A percentile compares a stretch with the other conserved stretches of the same genome.
Evolutionary conservation across 2,888 invertebrate genomes (phyloP).

Genomic region (Agrochola lota): DNA sequence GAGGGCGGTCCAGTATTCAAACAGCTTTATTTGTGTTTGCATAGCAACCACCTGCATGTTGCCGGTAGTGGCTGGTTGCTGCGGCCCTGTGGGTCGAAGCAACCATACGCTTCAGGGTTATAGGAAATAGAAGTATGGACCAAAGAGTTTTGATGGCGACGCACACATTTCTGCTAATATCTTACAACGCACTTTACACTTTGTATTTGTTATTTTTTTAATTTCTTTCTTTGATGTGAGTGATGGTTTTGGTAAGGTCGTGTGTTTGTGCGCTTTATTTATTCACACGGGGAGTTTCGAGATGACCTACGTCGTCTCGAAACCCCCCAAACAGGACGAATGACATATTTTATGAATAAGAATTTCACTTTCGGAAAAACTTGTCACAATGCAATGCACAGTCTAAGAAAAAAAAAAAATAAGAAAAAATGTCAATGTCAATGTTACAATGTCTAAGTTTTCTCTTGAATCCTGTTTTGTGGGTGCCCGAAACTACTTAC

Average conservation of each 20-base stretch:
- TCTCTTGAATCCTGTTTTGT: background rate
- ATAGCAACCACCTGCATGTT: slow-evolving; percentile 78
- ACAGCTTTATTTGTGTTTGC: slow-evolving; percentile 78
- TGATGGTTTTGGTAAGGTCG: background rate
- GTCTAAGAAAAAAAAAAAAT: too few species aligned
- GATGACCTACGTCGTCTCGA: background rate
- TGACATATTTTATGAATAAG: background rate
- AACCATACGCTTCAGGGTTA: slow-evolving; percentile 13
- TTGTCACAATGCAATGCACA: background rate
- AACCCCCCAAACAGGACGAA: background rate
- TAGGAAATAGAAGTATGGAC: background rate
- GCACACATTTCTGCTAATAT: too few species aligned
- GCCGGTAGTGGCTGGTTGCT: slow-evolving; percentile 60
- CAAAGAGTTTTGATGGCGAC: background rate
- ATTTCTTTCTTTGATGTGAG: background rate
- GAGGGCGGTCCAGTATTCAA: slow-evolving; percentile 73
- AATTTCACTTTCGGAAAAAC: background rate
- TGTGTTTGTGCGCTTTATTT: too few species aligned
- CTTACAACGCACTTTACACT: too few species aligned
- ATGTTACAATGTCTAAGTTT: background rate
- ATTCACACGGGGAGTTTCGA: too few species aligned
- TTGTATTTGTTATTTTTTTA: too few species aligned
- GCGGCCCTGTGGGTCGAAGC: slow-evolving; percentile 60
- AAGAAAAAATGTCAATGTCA: too few species aligned
- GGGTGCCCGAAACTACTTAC: background rate